A percentile compares a stretch with the other conserved stretches of the same genome.
Evolutionary conservation across 1,140 invertebrate species (phyloP).

Genomic region (Tribolium madens): DNA sequence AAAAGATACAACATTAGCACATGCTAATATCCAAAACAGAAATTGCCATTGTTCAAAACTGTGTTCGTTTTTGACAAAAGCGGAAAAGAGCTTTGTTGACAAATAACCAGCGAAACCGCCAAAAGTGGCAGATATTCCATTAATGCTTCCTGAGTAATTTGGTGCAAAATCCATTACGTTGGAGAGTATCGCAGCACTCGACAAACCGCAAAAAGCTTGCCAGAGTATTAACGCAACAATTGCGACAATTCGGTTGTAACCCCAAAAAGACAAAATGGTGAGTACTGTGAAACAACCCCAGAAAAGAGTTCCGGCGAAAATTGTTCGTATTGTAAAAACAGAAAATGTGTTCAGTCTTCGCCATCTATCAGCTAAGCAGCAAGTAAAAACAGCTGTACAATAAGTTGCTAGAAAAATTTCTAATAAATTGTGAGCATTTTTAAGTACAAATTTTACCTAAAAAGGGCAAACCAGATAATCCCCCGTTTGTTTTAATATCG

Average conservation of each 20-base stretch:
- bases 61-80: background rate
- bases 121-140: background rate
- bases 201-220: background rate
- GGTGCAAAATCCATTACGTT: slow-evolving; percentile 22
- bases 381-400: background rate
- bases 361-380: background rate
- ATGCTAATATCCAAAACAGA: slow-evolving; percentile 18
- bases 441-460: slow-evolving; percentile 65
- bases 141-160: background rate
- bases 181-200: background rate
- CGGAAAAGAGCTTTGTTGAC: background rate
- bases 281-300: background rate
- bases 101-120: background rate
- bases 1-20: background rate
- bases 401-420: background rate
- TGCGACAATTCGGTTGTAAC: background rate
- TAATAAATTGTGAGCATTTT: background rate
- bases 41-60: slow-evolving; percentile 1
- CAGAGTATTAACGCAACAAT: background rate
- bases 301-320: background rate
- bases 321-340: background rate
- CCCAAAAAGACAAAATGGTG: background rate
- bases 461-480: slow-evolving; percentile 88
- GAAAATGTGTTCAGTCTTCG: background rate
- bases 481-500: slow-evolving; percentile 84